Conservation (phyloP, 2,113 vertebrate species). For the Heteronetta atricapilla region DNA sequence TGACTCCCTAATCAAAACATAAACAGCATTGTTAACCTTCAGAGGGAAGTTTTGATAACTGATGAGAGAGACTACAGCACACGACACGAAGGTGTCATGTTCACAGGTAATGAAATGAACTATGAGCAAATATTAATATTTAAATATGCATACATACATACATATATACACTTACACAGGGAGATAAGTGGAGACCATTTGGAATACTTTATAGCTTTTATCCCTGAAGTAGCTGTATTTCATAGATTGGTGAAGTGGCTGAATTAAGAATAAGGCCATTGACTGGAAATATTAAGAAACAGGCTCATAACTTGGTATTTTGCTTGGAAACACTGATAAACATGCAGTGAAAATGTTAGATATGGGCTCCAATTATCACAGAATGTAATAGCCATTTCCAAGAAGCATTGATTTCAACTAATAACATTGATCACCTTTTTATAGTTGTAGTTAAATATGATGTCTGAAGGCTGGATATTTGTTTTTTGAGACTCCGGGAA, state of each 20-base stretch:
- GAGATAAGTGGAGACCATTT: fast-evolving
- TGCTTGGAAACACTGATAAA: not conserved
- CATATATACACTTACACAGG: not conserved
- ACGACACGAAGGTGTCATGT: not conserved
- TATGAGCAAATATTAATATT: not conserved
- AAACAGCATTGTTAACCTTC: not conserved
- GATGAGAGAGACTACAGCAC: not conserved
- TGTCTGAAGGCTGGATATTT: not conserved
- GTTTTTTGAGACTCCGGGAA: not conserved
- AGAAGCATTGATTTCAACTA: not conserved
- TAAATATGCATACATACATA: not conserved
- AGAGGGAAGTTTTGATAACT: not conserved
- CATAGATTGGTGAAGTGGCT: not conserved
- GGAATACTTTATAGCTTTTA: not conserved
- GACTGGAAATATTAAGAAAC: not conserved
- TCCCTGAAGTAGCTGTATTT: not conserved
- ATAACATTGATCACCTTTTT: not conserved
- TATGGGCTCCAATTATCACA: not conserved
- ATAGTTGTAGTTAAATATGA: not conserved
- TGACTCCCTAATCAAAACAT: not conserved
- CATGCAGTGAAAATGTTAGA: not conserved
- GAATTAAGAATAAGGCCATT: not conserved
- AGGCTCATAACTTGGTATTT: not conserved
- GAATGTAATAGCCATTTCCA: not conserved
- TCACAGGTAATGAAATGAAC: not conserved